Evolutionary conservation across 1,140 invertebrate species (phyloP), one percentile per base, ranked within the genome.

Genomic region (Tetranychus urticae): DNA sequence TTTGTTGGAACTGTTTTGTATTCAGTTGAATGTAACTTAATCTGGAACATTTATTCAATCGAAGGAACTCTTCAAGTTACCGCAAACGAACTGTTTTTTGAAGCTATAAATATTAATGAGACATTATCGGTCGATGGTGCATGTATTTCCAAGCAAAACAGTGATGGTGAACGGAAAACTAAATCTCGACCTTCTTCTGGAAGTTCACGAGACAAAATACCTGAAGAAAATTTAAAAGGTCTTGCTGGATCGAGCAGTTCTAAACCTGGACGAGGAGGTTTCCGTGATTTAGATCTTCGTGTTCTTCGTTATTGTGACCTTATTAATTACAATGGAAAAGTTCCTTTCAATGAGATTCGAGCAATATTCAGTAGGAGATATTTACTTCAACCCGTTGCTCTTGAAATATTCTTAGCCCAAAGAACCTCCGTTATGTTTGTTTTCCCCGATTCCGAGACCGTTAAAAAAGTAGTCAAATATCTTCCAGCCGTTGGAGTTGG

Each of bases 401-500:
- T 99, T 68, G 96, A 99, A 76, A 93, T 99, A 68, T 99, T 99
- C 74, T 79, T 98, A 56, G 89, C 93, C 33, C 94, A 91, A 73
- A 81, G 94, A 79, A 97, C 92, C 42, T 97, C 93, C 33, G 90
- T 98, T 67, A 84, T 99, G 80, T 97, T 99, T 75, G 88, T 92
- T 57, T 97, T 99, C 71, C 83, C 86, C 61, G 92, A 97, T 71
- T 88, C 93, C 73, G 79, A 84, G 48, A 96, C 89, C 45, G 92
- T 98, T 67, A 97, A 96, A 76, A 92, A 94, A 75, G 91, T 98
- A 61, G 93, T 98, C 71, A 94, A 96, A 75, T 88, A 90, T 1
- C 75, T 98, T 65, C 96, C 96, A 1, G 78, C 90, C 59, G 92
- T 98, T 64, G 94, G 94, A n/a, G 91, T 98, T 45, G 94, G 94